These are phyloP conservation scores for Chloroceryle amazona DNA, from an alignment of 2,797 vertebrate genomes.

Conservation along the genomic window DNA sequence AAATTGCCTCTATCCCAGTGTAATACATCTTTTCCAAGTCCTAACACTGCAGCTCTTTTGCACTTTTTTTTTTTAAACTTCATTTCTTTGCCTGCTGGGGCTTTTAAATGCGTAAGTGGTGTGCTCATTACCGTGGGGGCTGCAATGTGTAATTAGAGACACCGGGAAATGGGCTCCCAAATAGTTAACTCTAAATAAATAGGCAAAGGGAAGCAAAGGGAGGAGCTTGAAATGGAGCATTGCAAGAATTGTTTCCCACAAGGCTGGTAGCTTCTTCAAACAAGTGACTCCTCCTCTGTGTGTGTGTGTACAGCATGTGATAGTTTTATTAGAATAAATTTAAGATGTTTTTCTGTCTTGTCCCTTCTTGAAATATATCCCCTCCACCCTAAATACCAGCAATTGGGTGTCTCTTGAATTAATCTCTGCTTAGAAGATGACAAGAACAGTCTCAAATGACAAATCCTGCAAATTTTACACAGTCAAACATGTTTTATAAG, in stretches of 20 bases:
- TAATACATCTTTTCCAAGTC: background rate
- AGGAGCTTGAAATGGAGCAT: background rate
- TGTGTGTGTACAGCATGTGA: background rate
- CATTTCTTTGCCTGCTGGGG: background rate
- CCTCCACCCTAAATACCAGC: background rate
- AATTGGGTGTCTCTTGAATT: background rate
- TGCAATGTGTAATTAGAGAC: background rate
- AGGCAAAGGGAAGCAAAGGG: background rate
- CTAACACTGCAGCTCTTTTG: background rate
- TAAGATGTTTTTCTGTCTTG: background rate
- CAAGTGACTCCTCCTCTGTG: background rate
- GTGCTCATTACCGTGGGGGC: fast-evolving
- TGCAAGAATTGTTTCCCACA: background rate
- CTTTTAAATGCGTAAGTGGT: background rate
- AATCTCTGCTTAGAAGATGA: background rate
- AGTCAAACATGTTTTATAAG: background rate
- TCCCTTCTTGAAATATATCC: background rate
- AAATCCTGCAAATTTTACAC: background rate
- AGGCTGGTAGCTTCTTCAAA: background rate
- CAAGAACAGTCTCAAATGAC: background rate
- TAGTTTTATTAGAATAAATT: background rate
- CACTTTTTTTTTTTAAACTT: background rate
- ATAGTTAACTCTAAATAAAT: background rate
- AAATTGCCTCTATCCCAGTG: background rate
- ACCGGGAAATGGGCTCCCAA: background rate